Base-by-base conservation (phyloP, 1,140 invertebrate species). In the Asbolus verrucosus region DNA sequence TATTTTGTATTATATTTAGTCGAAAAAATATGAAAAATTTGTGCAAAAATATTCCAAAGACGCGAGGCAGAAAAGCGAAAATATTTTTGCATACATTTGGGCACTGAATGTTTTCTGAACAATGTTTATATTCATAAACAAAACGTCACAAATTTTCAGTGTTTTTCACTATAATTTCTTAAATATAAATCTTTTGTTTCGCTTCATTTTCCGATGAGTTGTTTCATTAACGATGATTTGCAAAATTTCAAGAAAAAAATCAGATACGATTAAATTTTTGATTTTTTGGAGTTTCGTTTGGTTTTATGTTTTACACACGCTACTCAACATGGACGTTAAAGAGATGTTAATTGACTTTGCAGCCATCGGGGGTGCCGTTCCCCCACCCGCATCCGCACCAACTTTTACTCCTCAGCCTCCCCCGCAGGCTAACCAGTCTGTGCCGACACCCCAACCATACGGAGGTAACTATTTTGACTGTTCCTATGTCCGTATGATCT, bases 361-460 rank as follows among this genome's bases (percentile, higher is more conserved):
- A 79, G 78, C 76, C 8, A 73, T 80, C 66, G 80, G 80, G 65
- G 77, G 75, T 65, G 75, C 76, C 18, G 76, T 78, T 63, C 78
- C 79, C 46, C 77, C 78, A 38, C 80, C 72, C 27, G 67, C 76
- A 39, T 62, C 74, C 50, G 79, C 76, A 15, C 79, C 77, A 27
- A 74, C 78, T 46, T 81, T 76, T 73, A 77, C 78, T 9, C 77
- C 80, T 9, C 79, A 76, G 72, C 79, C 78, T 15, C 80, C 80
- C 31, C 79, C 75, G 19, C 80, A 81, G 71, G 77, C 69, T 76
- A 81, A 80, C 67, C 77, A 77, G 30, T 67, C 69, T 46, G 78
- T 79, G 54, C 79, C 75, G 33, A 78, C 79, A 33, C 77, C 79
- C 43, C 80, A 81, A 69, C 78, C 79, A 43, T 81, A 81, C 68